Evolutionary conservation across 2,888 invertebrate genomes (phyloP), one percentile per base, ranked within the genome.

Genomic region (Andrena flavipes): DNA sequence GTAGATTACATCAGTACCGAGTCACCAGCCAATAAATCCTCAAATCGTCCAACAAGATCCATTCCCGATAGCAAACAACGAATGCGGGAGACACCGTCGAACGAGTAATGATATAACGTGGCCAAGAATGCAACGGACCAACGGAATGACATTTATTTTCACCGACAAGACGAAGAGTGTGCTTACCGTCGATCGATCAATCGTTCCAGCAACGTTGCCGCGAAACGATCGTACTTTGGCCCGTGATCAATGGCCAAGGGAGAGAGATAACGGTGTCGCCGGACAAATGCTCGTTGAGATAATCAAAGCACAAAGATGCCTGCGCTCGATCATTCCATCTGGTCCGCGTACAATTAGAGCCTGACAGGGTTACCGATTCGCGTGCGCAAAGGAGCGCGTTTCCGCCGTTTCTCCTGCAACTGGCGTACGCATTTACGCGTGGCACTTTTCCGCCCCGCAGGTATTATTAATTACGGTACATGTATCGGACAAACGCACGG

Each of bases 121-220:
- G 29, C 48, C 51, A 74, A 77, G 76, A 77, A 80, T 85, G 51
- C 75, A 30, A 8, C 62, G 49, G 16, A 10, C 33, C 8, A 49
- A 26, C n/a, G 71, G 78, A 78, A 76, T 73, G 71, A 80, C 75
- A 75, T 82, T 82, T 74, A 67, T 85, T 84, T 80, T 74, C 64
- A 13, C 54, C 48, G 49, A 77, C 74, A 67, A 76, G 76, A 79
- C 72, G 79, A 85, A 80, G 30, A 78, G 72, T 62, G 60, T 56
- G 51, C 77, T 63, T 71, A 63, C 73, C 73, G 76, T 68, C 78
- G 80, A 72, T 84, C 79, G 76, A 84, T 85, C 80, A 76, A 77
- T 76, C 67, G 60, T 26, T 48, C 62, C 71, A 69, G 68, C 65
- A 49, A 63, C 51, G 78, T 68, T 83, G 48, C 56, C 42, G 56